Percentiles rank a stretch among this genome's conserved stretches.
Conservation (phyloP, 2,888 invertebrate species). For the Noctua pronuba region DNA sequence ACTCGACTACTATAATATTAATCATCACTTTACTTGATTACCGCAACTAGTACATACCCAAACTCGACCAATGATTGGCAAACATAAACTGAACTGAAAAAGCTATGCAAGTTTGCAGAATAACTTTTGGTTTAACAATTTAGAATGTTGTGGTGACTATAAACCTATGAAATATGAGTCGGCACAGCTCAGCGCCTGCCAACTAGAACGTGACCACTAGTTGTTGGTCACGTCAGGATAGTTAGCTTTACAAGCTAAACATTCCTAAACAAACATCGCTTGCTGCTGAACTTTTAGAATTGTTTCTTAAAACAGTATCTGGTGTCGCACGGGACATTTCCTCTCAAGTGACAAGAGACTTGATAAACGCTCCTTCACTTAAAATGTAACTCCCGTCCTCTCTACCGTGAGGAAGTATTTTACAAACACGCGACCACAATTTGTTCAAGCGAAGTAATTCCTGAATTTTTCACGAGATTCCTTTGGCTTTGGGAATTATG, state of each 20-base stretch:
- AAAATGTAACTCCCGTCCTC: background rate
- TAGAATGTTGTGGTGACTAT: background rate
- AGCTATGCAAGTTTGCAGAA: background rate
- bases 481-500: background rate
- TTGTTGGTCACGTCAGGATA: rapidly evolving
- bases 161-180: background rate
- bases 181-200: background rate
- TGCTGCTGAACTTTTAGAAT: background rate
- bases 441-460: background rate
- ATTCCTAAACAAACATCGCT: background rate
- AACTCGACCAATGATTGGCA: too few relatives aligned
- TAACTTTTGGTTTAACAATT: background rate
- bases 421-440: background rate
- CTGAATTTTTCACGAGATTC: background rate
- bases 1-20: background rate
- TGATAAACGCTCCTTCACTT: background rate
- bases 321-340: background rate
- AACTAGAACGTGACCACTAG: background rate
- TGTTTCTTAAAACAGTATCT: background rate
- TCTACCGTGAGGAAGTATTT: background rate
- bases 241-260: background rate
- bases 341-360: background rate
- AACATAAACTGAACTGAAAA: background rate
- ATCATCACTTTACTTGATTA: slow-evolving; percentile 3
- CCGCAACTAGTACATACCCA: background rate